Percentiles rank a stretch among this genome's conserved stretches.
phyloP scores from a whole-genome alignment of 1,140 invertebrate genomes.

The Leptinotarsa texana region DNA sequence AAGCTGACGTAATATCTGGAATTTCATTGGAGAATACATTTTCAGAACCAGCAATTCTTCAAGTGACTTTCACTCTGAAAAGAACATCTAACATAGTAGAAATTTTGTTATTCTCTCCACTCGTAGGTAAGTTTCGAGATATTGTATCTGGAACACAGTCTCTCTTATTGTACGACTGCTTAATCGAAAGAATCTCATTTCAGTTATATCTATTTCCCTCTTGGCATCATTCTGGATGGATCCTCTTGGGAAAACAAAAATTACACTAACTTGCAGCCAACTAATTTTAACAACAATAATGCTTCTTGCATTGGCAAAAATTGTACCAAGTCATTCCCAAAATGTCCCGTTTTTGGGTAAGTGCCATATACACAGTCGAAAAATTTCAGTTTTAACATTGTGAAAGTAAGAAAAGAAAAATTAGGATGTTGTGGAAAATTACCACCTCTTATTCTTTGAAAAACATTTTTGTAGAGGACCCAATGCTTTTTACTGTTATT shows the following conservation, averaged over 20 bases:
- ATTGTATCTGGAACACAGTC: too few relatives aligned
- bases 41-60: constrained; percentile 34
- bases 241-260: constrained; percentile 45
- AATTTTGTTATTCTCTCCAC: constrained; percentile 44
- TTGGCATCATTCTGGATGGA: constrained; percentile 50
- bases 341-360: constrained; percentile 49
- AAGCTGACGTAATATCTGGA: constrained; percentile 30
- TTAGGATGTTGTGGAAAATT: too few relatives aligned
- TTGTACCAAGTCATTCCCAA: constrained; percentile 44
- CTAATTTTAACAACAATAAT: constrained; percentile 44
- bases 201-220: constrained; percentile 44
- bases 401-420: too few relatives aligned
- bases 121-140: constrained; percentile 39
- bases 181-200: constrained; percentile 26
- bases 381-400: too few relatives aligned
- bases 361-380: neutral
- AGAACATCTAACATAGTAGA: constrained; percentile 42
- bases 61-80: constrained; percentile 41
- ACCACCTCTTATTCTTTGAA: too few relatives aligned
- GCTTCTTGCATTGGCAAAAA: constrained; percentile 40
- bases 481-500: too few relatives aligned
- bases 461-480: too few relatives aligned
- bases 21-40: constrained; percentile 15
- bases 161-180: too few relatives aligned
- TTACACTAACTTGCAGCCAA: constrained; percentile 45